phyloP scores from a whole-genome alignment of 1,140 invertebrate species.

The Trichonephila clavata region DNA sequence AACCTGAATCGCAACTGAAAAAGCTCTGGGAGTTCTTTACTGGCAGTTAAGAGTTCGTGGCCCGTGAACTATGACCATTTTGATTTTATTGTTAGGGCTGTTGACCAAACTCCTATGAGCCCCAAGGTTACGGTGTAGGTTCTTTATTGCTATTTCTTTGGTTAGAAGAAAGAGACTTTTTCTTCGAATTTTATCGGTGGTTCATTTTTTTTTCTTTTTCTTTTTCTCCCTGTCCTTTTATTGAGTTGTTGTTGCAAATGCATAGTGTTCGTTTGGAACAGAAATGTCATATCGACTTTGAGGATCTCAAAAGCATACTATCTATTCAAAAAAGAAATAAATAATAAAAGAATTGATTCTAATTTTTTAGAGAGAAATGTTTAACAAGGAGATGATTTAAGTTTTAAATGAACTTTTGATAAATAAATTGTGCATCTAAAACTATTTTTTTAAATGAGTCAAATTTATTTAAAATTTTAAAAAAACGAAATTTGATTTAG shows the following conservation, averaged over 20 bases:
- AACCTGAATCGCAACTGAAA: conserved; percentile 25
- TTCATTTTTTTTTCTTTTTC: too few species aligned
- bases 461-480: too few species aligned
- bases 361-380: too few species aligned
- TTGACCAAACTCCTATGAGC: conserved; percentile 40
- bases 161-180: neutral
- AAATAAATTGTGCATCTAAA: too few species aligned
- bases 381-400: too few species aligned
- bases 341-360: too few species aligned
- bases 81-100: conserved; percentile 14
- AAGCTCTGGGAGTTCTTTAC: neutral
- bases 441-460: too few species aligned
- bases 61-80: conserved; percentile 33
- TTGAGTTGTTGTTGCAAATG: neutral
- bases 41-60: neutral
- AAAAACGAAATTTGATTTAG: too few species aligned
- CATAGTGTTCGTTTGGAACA: neutral
- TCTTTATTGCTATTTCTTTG: neutral
- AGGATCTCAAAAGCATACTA: too few species aligned
- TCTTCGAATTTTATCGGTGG: neutral
- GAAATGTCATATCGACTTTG: too few species aligned
- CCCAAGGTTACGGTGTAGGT: conserved; percentile 14
- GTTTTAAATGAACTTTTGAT: too few species aligned
- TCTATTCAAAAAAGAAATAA: too few species aligned
- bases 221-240: neutral